Conservation (phyloP, 1,140 invertebrate genomes). For the Pogonomyrmex californicus region DNA sequence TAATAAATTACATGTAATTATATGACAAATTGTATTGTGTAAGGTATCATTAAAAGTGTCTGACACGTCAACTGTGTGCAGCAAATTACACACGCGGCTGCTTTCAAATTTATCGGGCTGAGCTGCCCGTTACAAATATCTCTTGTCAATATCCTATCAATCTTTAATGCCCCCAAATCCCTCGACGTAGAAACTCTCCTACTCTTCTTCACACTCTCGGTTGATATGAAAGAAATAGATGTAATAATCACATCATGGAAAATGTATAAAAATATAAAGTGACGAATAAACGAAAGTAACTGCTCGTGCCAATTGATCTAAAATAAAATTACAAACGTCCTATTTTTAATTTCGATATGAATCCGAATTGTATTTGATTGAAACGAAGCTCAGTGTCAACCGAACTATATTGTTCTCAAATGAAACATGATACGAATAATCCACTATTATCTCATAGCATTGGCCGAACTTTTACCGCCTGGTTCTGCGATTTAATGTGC, state of each 20-base stretch:
- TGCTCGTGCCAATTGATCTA: conserved; percentile 23
- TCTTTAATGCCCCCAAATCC: conserved; percentile 16
- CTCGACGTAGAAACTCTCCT: not conserved
- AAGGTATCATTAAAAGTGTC: not conserved
- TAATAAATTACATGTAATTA: not conserved
- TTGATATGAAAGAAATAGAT: not conserved
- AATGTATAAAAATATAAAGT: not conserved
- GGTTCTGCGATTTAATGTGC: conserved; percentile 53
- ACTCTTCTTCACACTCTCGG: not conserved
- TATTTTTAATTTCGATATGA: conserved; percentile 3
- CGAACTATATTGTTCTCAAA: not conserved
- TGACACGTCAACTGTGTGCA: not conserved
- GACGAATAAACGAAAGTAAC: not conserved
- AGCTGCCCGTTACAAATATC: not conserved
- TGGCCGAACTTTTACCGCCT: conserved; percentile 50
- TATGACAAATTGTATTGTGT: not conserved
- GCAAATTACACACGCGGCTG: not conserved
- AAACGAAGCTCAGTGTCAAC: conserved; percentile 2
- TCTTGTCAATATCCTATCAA: not conserved
- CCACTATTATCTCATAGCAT: conserved; percentile 31
- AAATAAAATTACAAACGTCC: conserved; percentile 18
- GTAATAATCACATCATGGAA: not conserved
- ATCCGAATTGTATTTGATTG: not conserved
- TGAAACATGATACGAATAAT: conserved; percentile 53
- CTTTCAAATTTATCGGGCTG: not conserved